Evolutionary conservation across 2,797 vertebrate species (phyloP).

Genomic region (Fundulus diaphanus): DNA sequence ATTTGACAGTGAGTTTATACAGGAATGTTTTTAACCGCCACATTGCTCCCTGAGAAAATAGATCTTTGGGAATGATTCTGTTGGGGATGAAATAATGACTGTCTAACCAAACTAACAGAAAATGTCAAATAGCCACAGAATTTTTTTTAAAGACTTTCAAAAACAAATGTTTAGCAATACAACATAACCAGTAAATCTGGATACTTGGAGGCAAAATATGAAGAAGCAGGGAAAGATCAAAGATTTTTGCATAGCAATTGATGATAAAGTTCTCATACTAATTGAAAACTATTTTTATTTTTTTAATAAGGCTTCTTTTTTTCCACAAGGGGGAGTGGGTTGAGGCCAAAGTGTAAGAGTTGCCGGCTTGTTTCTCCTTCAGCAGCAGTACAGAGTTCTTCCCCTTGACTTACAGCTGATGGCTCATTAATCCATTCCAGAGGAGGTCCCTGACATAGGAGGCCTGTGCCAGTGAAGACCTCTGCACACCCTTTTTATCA

Average conservation of each 20-base stretch:
- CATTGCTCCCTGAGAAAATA: too few species aligned
- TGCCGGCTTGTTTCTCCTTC: constrained; percentile 59
- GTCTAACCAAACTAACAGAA: too few species aligned
- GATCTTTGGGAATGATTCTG: too few species aligned
- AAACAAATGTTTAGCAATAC: background rate
- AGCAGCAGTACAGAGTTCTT: constrained; percentile 69
- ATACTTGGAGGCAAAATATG: background rate
- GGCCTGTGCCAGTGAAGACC: constrained; percentile 67
- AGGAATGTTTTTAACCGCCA: background rate
- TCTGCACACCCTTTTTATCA: constrained; percentile 57
- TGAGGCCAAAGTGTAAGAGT: constrained; percentile 59
- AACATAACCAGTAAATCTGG: background rate
- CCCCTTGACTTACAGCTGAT: constrained; percentile 65
- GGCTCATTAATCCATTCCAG: constrained; percentile 78
- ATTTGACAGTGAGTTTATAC: constrained; percentile 9
- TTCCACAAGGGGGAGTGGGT: constrained; percentile 74
- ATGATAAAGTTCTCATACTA: constrained; percentile 35
- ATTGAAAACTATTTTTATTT: constrained; percentile 47
- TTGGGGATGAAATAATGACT: too few species aligned
- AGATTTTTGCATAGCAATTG: background rate
- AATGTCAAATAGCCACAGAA: background rate
- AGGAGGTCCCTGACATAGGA: constrained; percentile 68
- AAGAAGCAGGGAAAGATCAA: background rate
- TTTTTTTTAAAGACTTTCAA: background rate
- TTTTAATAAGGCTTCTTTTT: constrained; percentile 62